These are phyloP conservation scores for Eupithecia insigniata DNA, from an alignment of 2,888 invertebrate genomes.

Conservation along the genomic window DNA sequence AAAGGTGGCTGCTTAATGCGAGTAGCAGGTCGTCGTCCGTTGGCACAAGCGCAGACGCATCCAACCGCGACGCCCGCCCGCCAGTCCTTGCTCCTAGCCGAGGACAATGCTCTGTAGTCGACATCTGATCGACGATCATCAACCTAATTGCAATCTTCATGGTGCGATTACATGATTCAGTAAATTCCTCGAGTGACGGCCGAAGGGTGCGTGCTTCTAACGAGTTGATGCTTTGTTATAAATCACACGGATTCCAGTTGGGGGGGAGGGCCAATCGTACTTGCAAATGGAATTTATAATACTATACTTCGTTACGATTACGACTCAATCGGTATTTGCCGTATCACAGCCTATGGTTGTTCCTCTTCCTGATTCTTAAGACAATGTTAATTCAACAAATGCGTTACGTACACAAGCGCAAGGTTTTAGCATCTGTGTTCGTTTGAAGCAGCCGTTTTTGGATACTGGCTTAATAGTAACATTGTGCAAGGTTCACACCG, in stretches of 20 bases:
- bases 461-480: slow-evolving; percentile 54
- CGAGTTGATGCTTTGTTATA: not conserved
- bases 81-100: slow-evolving; percentile 65
- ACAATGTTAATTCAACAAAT: slow-evolving; percentile 13
- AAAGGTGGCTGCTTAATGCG: slow-evolving; percentile 12
- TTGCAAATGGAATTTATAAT: not conserved
- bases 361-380: slow-evolving; percentile 8
- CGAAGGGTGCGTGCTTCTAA: slow-evolving; percentile 2
- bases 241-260: not conserved
- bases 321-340: not conserved
- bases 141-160: slow-evolving; percentile 41
- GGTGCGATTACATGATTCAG: slow-evolving; percentile 24
- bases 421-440: slow-evolving; percentile 15
- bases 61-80: slow-evolving; percentile 60
- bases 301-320: not conserved
- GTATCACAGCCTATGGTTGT: not conserved
- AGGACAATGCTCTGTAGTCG: slow-evolving; percentile 66
- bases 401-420: slow-evolving; percentile 12
- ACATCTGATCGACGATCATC: slow-evolving; percentile 43
- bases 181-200: slow-evolving; percentile 13
- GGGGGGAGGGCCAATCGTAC: not conserved
- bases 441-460: slow-evolving; percentile 25
- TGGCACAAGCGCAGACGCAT: slow-evolving; percentile 55
- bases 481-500: slow-evolving; percentile 57
- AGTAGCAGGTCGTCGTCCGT: slow-evolving; percentile 64